These are phyloP conservation scores for Ctenicera cuprea DNA, from an alignment of 2,888 invertebrate species.

Conservation along the genomic window DNA sequence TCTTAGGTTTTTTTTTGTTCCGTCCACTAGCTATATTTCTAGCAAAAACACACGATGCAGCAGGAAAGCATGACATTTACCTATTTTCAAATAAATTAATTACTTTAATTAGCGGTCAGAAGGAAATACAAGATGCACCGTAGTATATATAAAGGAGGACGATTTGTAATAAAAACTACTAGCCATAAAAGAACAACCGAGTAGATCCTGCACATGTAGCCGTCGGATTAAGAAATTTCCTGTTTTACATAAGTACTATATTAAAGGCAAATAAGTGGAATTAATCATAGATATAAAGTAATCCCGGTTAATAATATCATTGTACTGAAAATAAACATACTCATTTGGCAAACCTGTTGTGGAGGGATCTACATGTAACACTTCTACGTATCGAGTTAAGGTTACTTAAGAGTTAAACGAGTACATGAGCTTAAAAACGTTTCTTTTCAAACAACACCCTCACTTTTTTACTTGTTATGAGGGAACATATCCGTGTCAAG, in stretches of 20 bases:
- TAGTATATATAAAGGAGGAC: not conserved
- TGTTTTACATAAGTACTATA: conserved; percentile 24
- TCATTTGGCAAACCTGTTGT: conserved; percentile 16
- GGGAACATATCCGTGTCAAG: no score
- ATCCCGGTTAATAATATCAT: conserved; percentile 28
- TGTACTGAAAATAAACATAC: conserved; percentile 15
- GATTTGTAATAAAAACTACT: conserved; percentile 2
- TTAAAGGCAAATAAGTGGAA: conserved; percentile 22
- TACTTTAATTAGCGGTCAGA: conserved; percentile 1
- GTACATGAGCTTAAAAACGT: no score
- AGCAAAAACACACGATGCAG: not conserved
- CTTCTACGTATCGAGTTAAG: not conserved
- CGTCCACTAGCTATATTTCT: no score
- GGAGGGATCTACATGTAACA: conserved; percentile 2
- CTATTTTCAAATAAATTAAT: conserved; percentile 11
- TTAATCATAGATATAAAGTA: conserved; percentile 8
- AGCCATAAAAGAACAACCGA: conserved; percentile 12
- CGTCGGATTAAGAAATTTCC: conserved; percentile 30
- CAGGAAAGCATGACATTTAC: not conserved
- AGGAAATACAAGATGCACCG: conserved; percentile 8
- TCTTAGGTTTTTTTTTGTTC: no score
- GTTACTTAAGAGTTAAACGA: no score
- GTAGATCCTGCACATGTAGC: conserved; percentile 11
- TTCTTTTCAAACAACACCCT: no score
- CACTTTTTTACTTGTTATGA: no score